Conservation (phyloP, 2,888 invertebrate species). For the Drosophila villosipedis region DNA sequence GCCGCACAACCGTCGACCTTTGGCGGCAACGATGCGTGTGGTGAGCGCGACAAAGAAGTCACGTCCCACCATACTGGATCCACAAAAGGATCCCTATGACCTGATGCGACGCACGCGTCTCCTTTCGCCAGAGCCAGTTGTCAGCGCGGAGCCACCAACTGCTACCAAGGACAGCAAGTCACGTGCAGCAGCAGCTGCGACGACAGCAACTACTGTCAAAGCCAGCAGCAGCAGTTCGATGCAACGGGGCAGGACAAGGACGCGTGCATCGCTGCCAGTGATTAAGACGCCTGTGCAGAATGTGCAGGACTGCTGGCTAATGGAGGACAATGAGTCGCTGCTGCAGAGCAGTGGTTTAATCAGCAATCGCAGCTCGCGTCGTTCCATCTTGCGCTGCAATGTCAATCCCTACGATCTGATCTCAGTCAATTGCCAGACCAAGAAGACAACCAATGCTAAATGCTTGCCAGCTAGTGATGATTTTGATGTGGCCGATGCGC, state of each 20-base stretch:
- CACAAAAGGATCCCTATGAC: constrained; percentile 92
- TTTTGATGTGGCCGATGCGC: constrained; percentile 84
- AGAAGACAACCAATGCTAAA: constrained; percentile 43
- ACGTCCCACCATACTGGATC: constrained; percentile 89
- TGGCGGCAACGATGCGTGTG: constrained; percentile 88
- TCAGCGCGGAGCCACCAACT: constrained; percentile 17
- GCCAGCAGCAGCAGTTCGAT: constrained; percentile 82
- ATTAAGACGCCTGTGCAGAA: constrained; percentile 5
- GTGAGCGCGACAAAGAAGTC: constrained; percentile 86
- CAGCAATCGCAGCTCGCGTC: constrained; percentile 82
- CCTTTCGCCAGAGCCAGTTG: constrained; percentile 87
- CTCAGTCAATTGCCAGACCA: constrained; percentile 85
- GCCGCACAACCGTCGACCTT: constrained; percentile 68
- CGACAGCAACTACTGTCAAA: constrained; percentile 51
- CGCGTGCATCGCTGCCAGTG: constrained; percentile 84
- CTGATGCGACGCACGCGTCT: constrained; percentile 92
- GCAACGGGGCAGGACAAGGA: constrained; percentile 86
- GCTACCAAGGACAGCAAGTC: constrained; percentile 69
- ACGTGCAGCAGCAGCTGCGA: constrained; percentile 68
- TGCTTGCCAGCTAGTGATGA: constrained; percentile 85
- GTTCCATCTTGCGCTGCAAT: constrained; percentile 92
- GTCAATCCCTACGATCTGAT: constrained; percentile 94
- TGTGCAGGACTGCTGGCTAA: constrained; percentile 78
- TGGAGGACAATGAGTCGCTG: constrained; percentile 76
- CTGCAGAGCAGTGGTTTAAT: constrained; percentile 58